Percentiles rank a stretch among this genome's conserved stretches.
Conservation (phyloP, 2,888 invertebrate species). For the Globia sparganii region DNA sequence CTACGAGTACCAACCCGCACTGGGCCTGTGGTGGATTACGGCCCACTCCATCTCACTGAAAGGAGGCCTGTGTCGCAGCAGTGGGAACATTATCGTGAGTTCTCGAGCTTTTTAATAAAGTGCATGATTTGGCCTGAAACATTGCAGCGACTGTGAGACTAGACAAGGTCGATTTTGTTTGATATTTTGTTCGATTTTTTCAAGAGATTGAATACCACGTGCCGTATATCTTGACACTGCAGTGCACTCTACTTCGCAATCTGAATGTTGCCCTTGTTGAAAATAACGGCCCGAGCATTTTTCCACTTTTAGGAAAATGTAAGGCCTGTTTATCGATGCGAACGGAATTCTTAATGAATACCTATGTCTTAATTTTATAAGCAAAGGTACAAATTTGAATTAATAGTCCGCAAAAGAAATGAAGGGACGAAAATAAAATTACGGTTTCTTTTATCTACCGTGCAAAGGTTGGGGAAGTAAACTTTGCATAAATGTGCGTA, state of each 20-base stretch:
- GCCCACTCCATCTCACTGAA: neutral
- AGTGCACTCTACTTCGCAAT: neutral
- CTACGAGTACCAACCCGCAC: neutral
- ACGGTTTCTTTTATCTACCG: constrained; percentile 36
- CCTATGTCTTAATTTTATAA: constrained; percentile 17
- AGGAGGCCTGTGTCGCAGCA: neutral
- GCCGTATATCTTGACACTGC: neutral
- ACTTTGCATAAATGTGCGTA: constrained; percentile 26
- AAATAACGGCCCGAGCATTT: neutral
- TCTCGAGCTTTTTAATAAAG: neutral
- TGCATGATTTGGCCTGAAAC: neutral
- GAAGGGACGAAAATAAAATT: constrained; percentile 41
- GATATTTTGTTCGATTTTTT: neutral
- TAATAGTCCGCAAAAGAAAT: constrained; percentile 15
- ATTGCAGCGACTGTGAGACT: neutral
- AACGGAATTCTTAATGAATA: constrained; percentile 23
- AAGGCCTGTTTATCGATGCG: constrained; percentile 16
- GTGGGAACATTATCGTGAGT: neutral
- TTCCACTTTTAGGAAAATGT: neutral
- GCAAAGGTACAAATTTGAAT: constrained; percentile 35
- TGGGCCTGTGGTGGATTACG: neutral
- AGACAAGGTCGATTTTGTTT: neutral
- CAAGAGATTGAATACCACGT: too few species aligned
- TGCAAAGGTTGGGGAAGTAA: constrained; percentile 21
- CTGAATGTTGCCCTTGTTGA: neutral